Percentiles rank a stretch among this genome's conserved stretches.
Conservation (phyloP, 2,888 invertebrate species). For the Mesorhabditis spiculigera region DNA sequence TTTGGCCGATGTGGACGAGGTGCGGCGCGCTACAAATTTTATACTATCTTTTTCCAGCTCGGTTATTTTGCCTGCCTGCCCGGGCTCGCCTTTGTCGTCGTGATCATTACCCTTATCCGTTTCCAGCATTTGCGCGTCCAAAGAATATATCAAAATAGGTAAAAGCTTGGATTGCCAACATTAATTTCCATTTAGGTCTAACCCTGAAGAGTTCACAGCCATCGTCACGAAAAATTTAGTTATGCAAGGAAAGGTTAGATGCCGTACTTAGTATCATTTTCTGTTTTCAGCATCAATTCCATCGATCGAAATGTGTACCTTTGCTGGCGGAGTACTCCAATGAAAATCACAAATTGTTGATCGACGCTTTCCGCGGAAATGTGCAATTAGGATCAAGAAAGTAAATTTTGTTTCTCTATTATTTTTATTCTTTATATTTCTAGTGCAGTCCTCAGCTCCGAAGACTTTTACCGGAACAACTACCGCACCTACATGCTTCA, state of each 20-base stretch:
- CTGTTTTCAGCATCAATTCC: too few species aligned
- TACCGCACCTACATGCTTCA: neutral
- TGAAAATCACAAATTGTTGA: too few species aligned
- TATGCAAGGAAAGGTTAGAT: too few species aligned
- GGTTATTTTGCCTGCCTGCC: neutral
- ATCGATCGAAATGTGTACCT: too few species aligned
- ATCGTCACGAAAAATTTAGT: too few species aligned
- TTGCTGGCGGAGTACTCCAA: too few species aligned
- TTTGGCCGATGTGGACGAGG: neutral
- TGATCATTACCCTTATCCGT: neutral
- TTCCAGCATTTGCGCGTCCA: neutral
- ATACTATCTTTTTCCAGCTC: neutral
- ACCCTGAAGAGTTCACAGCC: too few species aligned
- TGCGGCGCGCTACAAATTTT: neutral
- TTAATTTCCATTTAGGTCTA: neutral
- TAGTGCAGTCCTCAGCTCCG: neutral
- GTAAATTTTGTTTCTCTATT: neutral
- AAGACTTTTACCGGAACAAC: neutral
- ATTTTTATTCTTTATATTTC: neutral
- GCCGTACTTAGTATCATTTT: too few species aligned
- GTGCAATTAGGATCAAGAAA: too few species aligned
- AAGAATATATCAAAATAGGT: slow-evolving; percentile 3
- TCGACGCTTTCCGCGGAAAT: too few species aligned
- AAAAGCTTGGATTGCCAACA: neutral
- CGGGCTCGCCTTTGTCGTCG: neutral